Base-by-base conservation (phyloP, 2,797 vertebrate species). In the Catostomus latipinnis region DNA sequence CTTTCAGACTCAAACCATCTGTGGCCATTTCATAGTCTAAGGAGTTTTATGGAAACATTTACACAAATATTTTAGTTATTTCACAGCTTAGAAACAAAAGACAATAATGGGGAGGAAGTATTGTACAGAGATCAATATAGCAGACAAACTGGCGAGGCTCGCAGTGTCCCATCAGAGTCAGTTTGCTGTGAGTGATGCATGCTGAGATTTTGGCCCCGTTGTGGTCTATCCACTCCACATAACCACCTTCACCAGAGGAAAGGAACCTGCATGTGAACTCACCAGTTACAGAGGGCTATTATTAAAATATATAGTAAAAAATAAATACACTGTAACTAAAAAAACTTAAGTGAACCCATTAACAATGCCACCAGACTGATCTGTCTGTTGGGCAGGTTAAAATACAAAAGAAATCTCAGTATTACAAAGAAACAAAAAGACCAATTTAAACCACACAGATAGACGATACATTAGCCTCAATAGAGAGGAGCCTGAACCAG, bases 71-170 rank as follows among this genome's bases (percentile, higher is more conserved):
- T 89, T 34, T 90, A 91, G 79, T 84, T 83, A 87, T 86, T 92
- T 93, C 91, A 93, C 93, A 93, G 91, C 86, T 93, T 93, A 78
- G 83, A 92, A 92, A 92, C 86, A 90, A 76, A 81, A 88, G 76
- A 86, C 61, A 72, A 66, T 61, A 10, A 57, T 18, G n/a, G 34
- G 10, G 50, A 18, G 16, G 9, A 45, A 80, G 53, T 80, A 43
- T 80, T 72, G 52, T 80, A 69, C 65, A 79, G 46, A 58, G 65
- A 73, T 72, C 11, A n/a, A 73, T 56, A 57, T 8, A 71, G 34
- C 57, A 70, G 34, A 69, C 57, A 68, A 81, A 69, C 8, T 13
- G 18, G 76, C 5, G 22, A 71, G 49, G 14, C 61, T 52, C 60
- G 78, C 56, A 69, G 16, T 43, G 58, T 60, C 50, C 63, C 50